Percentiles rank a stretch among this genome's conserved stretches.
Conservation (phyloP, 2,888 invertebrate genomes). For the Sinelater perroti region DNA sequence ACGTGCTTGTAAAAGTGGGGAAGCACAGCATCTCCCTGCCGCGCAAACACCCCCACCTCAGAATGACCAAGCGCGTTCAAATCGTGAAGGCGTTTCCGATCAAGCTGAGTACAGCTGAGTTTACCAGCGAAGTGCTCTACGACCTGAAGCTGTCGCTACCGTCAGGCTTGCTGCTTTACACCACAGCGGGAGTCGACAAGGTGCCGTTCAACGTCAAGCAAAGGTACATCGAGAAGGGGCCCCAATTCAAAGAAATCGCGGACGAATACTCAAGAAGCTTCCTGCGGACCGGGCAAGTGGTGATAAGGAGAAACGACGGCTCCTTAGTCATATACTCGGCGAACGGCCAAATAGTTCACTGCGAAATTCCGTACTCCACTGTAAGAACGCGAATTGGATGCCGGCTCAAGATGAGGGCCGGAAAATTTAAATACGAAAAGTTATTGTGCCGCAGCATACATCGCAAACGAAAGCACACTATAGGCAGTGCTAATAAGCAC, state of each 20-base stretch:
- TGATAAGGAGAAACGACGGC: conserved; percentile 32
- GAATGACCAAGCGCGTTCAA: conserved; percentile 1
- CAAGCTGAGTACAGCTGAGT: background rate
- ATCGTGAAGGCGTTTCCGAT: conserved; percentile 25
- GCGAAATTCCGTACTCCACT: conserved; percentile 17
- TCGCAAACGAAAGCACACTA: conserved; percentile 24
- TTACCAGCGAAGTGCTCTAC: background rate
- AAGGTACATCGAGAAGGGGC: conserved; percentile 24
- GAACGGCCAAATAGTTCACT: conserved; percentile 19
- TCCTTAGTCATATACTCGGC: conserved; percentile 13
- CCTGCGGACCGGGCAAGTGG: conserved; percentile 25
- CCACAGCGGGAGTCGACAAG: conserved; percentile 13
- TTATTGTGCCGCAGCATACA: too few species aligned
- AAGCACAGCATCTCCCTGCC: conserved; percentile 14
- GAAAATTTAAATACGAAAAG: background rate
- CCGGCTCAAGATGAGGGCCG: background rate
- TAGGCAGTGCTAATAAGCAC: conserved; percentile 20
- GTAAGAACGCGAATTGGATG: background rate
- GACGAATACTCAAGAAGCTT: conserved; percentile 33
- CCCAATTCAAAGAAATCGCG: conserved; percentile 13
- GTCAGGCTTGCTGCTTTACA: conserved; percentile 26
- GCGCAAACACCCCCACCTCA: conserved; percentile 21
- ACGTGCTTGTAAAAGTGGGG: conserved; percentile 21
- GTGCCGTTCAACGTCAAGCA: conserved; percentile 32
- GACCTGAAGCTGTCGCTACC: conserved; percentile 30